Evolutionary conservation across 2,797 vertebrate species (phyloP).

Genomic region (Tamandua tetradactyla): DNA sequence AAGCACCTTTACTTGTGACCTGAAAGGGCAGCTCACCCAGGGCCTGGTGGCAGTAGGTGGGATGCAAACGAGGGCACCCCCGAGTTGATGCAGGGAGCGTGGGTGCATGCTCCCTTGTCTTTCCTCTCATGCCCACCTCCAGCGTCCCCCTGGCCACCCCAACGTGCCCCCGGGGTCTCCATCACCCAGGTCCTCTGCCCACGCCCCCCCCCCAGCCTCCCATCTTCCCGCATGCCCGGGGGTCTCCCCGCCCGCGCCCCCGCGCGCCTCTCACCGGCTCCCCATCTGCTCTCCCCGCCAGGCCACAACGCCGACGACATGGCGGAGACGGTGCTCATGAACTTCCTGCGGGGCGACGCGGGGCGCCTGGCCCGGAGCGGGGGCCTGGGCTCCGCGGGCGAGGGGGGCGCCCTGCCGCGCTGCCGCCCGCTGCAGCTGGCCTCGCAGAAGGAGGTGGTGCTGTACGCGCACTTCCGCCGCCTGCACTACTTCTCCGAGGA

Average conservation of each 20-base stretch:
- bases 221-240: background rate
- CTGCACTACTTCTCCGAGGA: conserved; percentile 95
- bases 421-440: conserved; percentile 92
- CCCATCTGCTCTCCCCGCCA: background rate
- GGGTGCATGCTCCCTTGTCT: background rate
- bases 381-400: conserved; percentile 84
- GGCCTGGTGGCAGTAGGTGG: background rate
- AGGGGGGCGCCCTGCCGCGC: conserved; percentile 90
- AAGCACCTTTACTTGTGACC: background rate
- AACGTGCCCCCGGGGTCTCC: fast-evolving
- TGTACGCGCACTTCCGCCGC: conserved; percentile 94
- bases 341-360: conserved; percentile 91
- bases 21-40: background rate
- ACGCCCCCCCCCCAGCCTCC: too few species aligned
- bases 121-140: background rate
- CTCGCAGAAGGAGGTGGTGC: conserved; percentile 96
- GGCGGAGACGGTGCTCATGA: conserved; percentile 94
- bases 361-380: conserved; percentile 88
- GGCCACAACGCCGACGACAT: conserved; percentile 92
- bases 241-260: background rate
- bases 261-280: background rate
- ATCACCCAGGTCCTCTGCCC: too few species aligned
- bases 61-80: background rate
- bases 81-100: background rate
- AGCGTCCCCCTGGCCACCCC: background rate